Base-by-base conservation (phyloP, 2,113 vertebrate species). In the Lethenteron reissneri region DNA sequence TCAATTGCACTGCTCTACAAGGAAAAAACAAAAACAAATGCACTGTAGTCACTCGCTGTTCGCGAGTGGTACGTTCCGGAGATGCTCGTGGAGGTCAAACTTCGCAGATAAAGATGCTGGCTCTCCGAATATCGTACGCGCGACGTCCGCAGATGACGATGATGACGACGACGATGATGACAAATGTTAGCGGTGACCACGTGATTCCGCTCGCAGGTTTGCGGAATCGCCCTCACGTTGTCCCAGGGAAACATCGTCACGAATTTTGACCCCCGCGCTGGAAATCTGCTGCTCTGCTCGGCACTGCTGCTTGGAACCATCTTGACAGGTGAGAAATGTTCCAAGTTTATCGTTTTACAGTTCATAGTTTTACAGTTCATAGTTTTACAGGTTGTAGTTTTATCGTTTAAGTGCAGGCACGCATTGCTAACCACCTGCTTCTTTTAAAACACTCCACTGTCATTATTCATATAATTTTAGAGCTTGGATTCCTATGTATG, bases 221-320 rank as follows among this genome's bases (percentile, higher is more conserved):
- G 95, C 76, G 94, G 91, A 74, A 88, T 97, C 76, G 85, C 86
- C 75, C 92, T 99, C 78, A 99, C 89, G 74, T 84, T 92, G n/a
- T 57, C 78, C 72, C 85, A 99, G 77, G 90, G 90, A 10, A 83
- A 85, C 77, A 85, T 99, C 62, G 86, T 97, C 0, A 83, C 91
- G 69, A 15, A 0, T 62, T 91, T 86, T 76, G 84, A 81, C 70
- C 86, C 86, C 1, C 76, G 75, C 58, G 79, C 78, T 0, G 92
- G 88, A 71, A 99, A 99, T 76, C 79, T 96, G 73, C 84, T 99
- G 75, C 83, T 97, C 72, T 86, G 85, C 73, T 74, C 82, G 14
- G 87, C 90, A 74, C 81, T 99, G 11, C 69, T 86, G 4, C 77
- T 94, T 25, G 94, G 94, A 70, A 77, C 81, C 0, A 0, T 84